A percentile compares a stretch with the other conserved stretches of the same genome.
Conservation (phyloP, 2,888 invertebrate species). For the Leptopterna dolabrata region DNA sequence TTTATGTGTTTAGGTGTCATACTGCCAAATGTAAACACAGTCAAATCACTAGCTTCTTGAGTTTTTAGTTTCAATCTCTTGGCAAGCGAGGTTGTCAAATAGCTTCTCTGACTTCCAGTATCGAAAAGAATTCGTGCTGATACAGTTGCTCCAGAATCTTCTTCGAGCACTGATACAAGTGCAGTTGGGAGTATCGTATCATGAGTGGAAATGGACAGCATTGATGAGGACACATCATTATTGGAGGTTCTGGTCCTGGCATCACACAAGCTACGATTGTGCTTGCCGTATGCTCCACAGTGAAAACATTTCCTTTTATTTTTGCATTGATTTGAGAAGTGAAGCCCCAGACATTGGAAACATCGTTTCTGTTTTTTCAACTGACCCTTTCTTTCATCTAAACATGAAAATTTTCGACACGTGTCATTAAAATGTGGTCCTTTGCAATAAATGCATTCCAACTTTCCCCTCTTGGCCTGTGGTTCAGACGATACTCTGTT, state of each 20-base stretch:
- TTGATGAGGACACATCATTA: too few relatives aligned
- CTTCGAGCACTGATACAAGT: not conserved
- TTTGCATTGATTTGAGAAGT: too few relatives aligned
- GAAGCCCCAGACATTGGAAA: not conserved
- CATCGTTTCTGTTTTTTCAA: not conserved
- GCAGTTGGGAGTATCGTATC: not conserved
- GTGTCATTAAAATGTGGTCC: not conserved
- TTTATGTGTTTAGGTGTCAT: not conserved
- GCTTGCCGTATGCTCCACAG: too few relatives aligned
- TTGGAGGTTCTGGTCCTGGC: too few relatives aligned
- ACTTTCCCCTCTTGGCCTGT: too few relatives aligned
- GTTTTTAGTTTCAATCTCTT: not conserved
- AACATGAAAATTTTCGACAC: not conserved
- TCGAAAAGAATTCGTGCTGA: not conserved
- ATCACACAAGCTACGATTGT: not conserved
- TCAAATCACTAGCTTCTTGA: not conserved
- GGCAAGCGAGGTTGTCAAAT: not conserved
- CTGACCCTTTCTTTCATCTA: not conserved
- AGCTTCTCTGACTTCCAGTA: not conserved
- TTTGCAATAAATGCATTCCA: slow-evolving; percentile 1
- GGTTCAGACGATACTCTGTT: too few relatives aligned
- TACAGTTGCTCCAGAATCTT: too few relatives aligned
- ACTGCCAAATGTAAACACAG: slow-evolving; percentile 3
- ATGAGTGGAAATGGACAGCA: too few relatives aligned
- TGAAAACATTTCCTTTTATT: not conserved